Evolutionary conservation across 2,888 invertebrate species (phyloP), one percentile per base, ranked within the genome.

Genomic region (Limenitis camilla): DNA sequence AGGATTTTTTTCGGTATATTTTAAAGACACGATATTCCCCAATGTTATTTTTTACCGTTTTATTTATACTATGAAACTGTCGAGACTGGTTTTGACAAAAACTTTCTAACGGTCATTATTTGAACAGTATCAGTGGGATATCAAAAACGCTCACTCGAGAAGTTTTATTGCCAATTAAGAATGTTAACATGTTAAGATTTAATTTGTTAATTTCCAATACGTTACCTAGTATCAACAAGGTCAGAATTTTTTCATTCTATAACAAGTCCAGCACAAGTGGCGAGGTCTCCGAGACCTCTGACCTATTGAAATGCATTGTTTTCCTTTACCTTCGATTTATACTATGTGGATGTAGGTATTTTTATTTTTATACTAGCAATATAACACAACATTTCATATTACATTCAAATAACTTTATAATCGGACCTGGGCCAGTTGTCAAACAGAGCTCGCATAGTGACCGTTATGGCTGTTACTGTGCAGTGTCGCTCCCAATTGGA

Each of bases 1-100:
- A 29, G 40, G 42, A 46, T 19, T 47, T 55, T 55, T 55, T 57
- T 35, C 40, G 5, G 10, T 6, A 33, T 36, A 45, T 48, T 49
- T 49, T 19, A 28, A 29, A 43, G n/a, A 19, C 29, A 31, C 19
- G 19, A 11, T 40, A 29, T 27, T 7, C 42, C 31, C 30, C 36
- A 11, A 33, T 40, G 39, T 40, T 45, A 36, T 35, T 50, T 44
- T 50, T 40, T 30, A 44, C 9, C 11, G 29, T 33, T 40, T 51
- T 36, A 43, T 50, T 43, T 50, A 28, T 42, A 33, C 44, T 36
- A 35, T 27, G 29, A 35, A 19, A 32, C 33, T 28, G n/a, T 11
- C 19, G 11, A 29, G 36, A 45, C 28, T 30, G 36, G 45, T 45
- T 36, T 36, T 28, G 29, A 45, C 42, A 45, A 45, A 45, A 36